Conservation (phyloP, 2,113 vertebrate species). For the Oriolus oriolus region DNA sequence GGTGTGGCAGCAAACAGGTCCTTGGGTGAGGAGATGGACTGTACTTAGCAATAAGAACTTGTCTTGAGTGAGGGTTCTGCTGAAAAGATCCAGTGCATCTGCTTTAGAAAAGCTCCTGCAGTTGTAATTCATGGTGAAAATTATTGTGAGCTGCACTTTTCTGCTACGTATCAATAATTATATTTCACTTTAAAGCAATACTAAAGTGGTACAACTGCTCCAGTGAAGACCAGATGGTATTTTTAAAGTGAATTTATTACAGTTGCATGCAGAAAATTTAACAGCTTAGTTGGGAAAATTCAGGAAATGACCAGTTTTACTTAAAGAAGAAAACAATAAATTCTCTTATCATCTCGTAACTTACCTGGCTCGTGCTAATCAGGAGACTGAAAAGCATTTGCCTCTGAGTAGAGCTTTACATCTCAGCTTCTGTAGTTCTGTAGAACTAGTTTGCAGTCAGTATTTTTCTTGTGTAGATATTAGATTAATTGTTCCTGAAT, state of each 20-base stretch:
- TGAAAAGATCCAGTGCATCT: background rate
- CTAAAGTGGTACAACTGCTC: background rate
- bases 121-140: background rate
- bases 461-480: background rate
- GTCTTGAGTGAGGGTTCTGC: background rate
- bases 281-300: background rate
- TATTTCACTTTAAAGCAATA: background rate
- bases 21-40: conserved; percentile 31
- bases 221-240: background rate
- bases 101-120: background rate
- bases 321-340: background rate
- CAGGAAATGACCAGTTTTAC: background rate
- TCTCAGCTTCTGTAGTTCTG: background rate
- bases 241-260: background rate
- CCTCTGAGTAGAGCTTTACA: background rate
- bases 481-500: background rate
- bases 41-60: background rate
- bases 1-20: conserved; percentile 65
- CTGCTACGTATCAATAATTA: background rate
- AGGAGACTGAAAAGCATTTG: background rate
- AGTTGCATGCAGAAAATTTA: background rate
- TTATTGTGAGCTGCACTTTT: background rate
- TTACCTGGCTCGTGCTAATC: background rate
- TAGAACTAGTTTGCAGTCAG: background rate
- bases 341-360: background rate